These are phyloP conservation scores for Romanogobio albipinnatus DNA, from an alignment of 2,113 vertebrate genomes.

Conservation along the genomic window DNA sequence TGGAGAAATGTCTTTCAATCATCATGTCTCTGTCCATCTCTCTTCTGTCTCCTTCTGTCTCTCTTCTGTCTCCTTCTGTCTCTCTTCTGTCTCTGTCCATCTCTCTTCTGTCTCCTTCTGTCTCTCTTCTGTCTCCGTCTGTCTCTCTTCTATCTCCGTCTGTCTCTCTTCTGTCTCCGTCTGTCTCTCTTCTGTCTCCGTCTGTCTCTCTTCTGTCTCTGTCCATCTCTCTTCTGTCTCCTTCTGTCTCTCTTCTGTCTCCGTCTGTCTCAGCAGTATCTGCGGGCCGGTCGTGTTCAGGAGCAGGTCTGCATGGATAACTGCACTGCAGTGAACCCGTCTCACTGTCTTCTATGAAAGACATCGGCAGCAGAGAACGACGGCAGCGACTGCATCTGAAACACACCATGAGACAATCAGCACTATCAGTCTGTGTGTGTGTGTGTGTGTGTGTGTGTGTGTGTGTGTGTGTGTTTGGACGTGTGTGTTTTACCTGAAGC, in stretches of 20 bases:
- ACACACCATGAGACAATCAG: neutral
- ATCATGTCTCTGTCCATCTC: neutral
- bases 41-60: neutral
- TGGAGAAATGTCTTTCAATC: neutral
- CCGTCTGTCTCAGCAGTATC: neutral
- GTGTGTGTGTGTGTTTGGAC: neutral
- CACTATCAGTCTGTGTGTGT: neutral
- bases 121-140: neutral
- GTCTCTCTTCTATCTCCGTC: neutral
- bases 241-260: neutral
- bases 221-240: neutral
- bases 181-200: neutral
- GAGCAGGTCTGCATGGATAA: neutral
- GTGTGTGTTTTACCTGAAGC: conserved; percentile 82
- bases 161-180: neutral
- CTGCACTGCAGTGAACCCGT: neutral
- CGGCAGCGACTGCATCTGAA: conserved; percentile 89
- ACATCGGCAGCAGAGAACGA: conserved; percentile 89
- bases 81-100: neutral
- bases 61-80: neutral
- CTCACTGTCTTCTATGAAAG: conserved; percentile 77
- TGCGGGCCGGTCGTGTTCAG: neutral
- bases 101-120: neutral
- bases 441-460: neutral
- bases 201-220: neutral